Conservation (phyloP, 2,113 vertebrate genomes). For the Oplegnathus fasciatus region DNA sequence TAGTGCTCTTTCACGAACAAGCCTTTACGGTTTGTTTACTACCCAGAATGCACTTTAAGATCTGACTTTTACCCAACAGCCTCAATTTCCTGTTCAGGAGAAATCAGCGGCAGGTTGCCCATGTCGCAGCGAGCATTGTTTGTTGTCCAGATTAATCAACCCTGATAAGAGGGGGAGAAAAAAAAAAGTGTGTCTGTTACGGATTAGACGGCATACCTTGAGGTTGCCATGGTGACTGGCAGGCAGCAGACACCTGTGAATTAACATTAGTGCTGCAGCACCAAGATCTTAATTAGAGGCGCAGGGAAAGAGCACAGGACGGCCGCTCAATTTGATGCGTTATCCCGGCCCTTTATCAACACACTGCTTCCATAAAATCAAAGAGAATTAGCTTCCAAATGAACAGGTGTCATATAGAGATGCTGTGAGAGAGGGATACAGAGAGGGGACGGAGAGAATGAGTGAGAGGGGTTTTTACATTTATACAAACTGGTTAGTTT, state of each 20-base stretch:
- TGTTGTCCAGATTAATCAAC: conserved; percentile 80
- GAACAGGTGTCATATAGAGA: conserved; percentile 76
- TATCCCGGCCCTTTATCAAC: conserved; percentile 71
- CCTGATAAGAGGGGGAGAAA: conserved; percentile 62
- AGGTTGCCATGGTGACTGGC: conserved; percentile 83
- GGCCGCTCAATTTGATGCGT: conserved; percentile 42
- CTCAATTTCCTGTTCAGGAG: conserved; percentile 60
- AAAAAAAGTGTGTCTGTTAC: conserved; percentile 48
- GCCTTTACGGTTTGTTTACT: conserved; percentile 49
- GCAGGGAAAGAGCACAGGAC: conserved; percentile 56
- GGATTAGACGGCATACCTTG: conserved; percentile 80
- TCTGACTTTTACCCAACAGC: conserved; percentile 53
- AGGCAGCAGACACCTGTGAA: conserved; percentile 86
- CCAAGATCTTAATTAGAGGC: conserved; percentile 83
- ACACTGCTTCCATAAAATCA: conserved; percentile 80
- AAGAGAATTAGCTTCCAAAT: conserved; percentile 81
- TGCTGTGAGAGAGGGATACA: not conserved
- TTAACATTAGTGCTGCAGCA: conserved; percentile 81
- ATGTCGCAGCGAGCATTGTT: conserved; percentile 56
- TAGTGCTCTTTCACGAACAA: conserved; percentile 50
- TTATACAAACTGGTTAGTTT: conserved; percentile 5
- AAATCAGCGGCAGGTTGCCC: conserved; percentile 52
- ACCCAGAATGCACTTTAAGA: conserved; percentile 51
- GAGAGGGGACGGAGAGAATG: not conserved
- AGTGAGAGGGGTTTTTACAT: conserved; percentile 1